Evolutionary conservation across 2,888 invertebrate genomes (phyloP).

Genomic region (Tridacna gigas): DNA sequence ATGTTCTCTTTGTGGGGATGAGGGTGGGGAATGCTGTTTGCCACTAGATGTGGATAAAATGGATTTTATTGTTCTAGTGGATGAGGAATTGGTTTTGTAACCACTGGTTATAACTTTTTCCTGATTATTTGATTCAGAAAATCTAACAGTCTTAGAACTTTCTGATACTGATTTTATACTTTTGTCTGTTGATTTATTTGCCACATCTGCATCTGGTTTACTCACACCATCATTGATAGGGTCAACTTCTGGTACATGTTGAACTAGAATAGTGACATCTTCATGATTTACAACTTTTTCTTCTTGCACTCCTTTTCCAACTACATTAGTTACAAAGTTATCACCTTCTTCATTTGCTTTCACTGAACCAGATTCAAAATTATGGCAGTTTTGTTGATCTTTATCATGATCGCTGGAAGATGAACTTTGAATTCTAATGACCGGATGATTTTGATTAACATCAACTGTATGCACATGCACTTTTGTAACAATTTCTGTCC

Average conservation of each 20-base stretch:
- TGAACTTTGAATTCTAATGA: too few species aligned
- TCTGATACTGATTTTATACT: neutral
- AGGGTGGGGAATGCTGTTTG: constrained; percentile 16
- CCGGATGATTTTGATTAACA: constrained; percentile 13
- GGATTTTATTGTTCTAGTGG: constrained; percentile 63
- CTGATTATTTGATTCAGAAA: neutral
- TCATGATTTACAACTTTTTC: neutral
- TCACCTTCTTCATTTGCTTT: neutral
- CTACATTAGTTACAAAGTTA: too few species aligned
- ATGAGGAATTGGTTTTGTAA: constrained; percentile 20
- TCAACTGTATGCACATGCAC: constrained; percentile 43
- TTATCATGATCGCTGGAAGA: neutral
- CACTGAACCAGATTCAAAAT: neutral
- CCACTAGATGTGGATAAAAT: constrained; percentile 60
- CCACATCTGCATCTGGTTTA: neutral
- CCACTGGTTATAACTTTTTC: neutral
- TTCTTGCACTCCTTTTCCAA: neutral
- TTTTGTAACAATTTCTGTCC: constrained; percentile 40
- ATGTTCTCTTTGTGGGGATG: constrained; percentile 11
- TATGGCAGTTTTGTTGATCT: neutral
- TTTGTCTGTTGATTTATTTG: constrained; percentile 3
- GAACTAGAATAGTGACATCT: neutral
- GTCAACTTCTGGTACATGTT: neutral
- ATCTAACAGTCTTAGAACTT: constrained; percentile 8
- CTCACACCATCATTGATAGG: neutral